These are phyloP conservation scores for Ormyrus nitidulus DNA, from an alignment of 2,888 invertebrate species.

Conservation along the genomic window DNA sequence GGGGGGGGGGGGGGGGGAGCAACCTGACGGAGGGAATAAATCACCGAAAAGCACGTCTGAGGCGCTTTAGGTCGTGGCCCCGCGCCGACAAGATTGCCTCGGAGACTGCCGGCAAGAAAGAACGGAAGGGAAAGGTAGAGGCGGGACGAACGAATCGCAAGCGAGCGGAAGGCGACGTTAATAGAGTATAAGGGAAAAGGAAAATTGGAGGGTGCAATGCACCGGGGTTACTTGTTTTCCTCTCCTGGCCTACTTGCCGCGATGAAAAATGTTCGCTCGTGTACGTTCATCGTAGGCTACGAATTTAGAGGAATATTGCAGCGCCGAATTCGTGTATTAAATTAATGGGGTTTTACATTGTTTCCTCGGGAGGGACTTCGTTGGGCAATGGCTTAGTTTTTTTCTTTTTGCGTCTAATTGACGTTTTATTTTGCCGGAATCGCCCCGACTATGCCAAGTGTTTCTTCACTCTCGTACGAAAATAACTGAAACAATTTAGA, in stretches of 20 bases:
- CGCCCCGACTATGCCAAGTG: too few species aligned
- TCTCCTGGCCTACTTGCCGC: neutral
- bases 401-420: neutral
- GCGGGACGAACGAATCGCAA: constrained; percentile 5
- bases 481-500: too few species aligned
- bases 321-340: too few species aligned
- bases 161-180: constrained; percentile 16
- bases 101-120: neutral
- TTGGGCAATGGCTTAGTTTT: neutral
- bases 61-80: neutral
- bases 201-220: neutral
- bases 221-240: neutral
- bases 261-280: constrained; percentile 28
- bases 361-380: neutral
- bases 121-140: neutral
- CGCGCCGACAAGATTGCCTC: constrained; percentile 6
- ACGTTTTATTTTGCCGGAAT: too few species aligned
- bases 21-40: constrained; percentile 9
- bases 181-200: constrained; percentile 20
- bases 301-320: neutral
- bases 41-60: constrained; percentile 17
- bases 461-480: too few species aligned
- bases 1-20: neutral
- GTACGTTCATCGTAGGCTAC: neutral
- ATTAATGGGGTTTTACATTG: neutral